A percentile compares a stretch with the other conserved stretches of the same genome.
phyloP scores from a whole-genome alignment of 2,797 vertebrate genomes.

The Malurus leucopterus region DNA sequence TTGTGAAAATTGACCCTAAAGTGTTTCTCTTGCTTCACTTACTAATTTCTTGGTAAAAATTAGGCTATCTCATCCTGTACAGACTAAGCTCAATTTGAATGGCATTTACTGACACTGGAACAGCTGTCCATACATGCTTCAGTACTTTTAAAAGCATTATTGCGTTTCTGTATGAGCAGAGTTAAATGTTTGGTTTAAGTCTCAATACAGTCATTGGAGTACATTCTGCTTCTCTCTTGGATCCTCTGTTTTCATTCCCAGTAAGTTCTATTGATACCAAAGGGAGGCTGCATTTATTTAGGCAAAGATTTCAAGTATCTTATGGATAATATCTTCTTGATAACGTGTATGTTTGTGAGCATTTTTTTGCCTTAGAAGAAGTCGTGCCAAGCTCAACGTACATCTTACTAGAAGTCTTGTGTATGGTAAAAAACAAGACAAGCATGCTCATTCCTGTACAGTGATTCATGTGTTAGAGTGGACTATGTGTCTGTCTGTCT shows the following conservation, averaged over 20 bases:
- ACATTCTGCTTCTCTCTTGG: not conserved
- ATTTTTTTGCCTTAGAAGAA: not conserved
- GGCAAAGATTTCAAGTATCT: not conserved
- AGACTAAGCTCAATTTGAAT: not conserved
- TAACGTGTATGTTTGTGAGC: not conserved
- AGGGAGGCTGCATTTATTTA: not conserved
- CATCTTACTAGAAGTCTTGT: not conserved
- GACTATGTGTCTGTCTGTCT: conserved; percentile 2
- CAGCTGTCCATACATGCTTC: not conserved
- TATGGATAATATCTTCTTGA: not conserved
- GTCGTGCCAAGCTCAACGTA: not conserved
- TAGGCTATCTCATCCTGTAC: not conserved
- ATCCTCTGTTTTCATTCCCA: not conserved
- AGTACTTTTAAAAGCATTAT: not conserved
- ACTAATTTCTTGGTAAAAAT: not conserved
- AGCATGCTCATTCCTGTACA: not conserved
- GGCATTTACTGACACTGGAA: not conserved
- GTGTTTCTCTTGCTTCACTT: not conserved
- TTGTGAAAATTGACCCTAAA: not conserved
- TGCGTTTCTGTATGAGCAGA: not conserved
- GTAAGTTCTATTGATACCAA: not conserved
- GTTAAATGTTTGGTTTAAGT: not conserved
- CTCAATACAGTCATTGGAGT: not conserved
- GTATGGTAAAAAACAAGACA: not conserved
- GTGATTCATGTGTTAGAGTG: conserved; percentile 12